phyloP scores from a whole-genome alignment of 2,888 invertebrate species.

The Pseudolycoriella hygida region DNA sequence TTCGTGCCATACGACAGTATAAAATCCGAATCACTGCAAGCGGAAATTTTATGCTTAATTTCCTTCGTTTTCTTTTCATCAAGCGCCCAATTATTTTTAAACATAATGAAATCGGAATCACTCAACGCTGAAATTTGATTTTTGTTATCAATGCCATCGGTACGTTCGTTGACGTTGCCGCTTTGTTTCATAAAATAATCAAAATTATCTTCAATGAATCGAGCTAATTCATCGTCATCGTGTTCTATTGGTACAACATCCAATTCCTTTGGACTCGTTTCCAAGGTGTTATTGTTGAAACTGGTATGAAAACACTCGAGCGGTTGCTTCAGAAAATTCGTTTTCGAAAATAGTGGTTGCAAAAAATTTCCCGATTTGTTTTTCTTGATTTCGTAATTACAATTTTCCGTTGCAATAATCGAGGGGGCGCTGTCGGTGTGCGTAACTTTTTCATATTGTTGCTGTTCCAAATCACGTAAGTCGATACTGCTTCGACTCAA shows the following conservation, averaged over 20 bases:
- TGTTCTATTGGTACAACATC: constrained; percentile 23
- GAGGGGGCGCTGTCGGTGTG: constrained; percentile 30
- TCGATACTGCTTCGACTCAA: constrained; percentile 30
- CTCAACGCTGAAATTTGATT: constrained; percentile 1
- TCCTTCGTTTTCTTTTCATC: constrained; percentile 13
- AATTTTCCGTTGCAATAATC: constrained; percentile 19
- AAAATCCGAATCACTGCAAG: constrained; percentile 28
- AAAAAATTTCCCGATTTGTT: constrained; percentile 4
- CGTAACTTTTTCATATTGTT: constrained; percentile 27
- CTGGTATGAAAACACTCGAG: constrained; percentile 6
- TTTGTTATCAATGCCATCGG: neutral
- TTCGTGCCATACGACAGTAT: constrained; percentile 19
- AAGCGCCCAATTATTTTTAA: neutral
- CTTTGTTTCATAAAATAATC: constrained; percentile 24
- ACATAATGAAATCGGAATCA: constrained; percentile 5
- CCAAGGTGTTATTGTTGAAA: constrained; percentile 6
- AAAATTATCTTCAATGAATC: constrained; percentile 28
- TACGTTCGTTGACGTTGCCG: neutral
- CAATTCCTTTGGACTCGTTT: constrained; percentile 11
- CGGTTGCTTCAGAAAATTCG: constrained; percentile 7
- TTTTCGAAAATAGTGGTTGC: constrained; percentile 8
- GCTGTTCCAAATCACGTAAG: constrained; percentile 28
- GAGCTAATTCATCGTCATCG: constrained; percentile 28
- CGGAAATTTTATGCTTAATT: constrained; percentile 16
- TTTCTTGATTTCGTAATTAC: neutral